Conservation (phyloP, 2,113 vertebrate species). For the Halcyon malimbica region DNA sequence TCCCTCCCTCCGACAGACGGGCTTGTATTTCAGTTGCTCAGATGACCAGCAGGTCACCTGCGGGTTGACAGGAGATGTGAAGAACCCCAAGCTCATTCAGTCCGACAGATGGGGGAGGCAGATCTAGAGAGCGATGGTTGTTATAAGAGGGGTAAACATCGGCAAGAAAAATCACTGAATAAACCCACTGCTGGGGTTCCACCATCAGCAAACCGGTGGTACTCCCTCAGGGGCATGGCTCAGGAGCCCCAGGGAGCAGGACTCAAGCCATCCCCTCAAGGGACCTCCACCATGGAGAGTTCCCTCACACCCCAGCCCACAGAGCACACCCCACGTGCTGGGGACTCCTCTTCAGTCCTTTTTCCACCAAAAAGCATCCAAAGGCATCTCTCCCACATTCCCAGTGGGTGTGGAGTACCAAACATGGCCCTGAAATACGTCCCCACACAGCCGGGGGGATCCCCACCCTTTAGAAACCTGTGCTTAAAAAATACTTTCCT, state of each 20-base stretch:
- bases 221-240: not conserved
- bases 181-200: not conserved
- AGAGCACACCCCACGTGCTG: not conserved
- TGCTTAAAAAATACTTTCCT: not conserved
- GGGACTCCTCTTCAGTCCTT: not conserved
- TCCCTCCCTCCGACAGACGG: not conserved
- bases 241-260: accelerated
- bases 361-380: not conserved
- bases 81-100: not conserved
- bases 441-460: not conserved
- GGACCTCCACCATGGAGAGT: not conserved
- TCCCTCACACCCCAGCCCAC: not conserved
- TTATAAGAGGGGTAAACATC: not conserved
- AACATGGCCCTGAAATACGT: not conserved
- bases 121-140: not conserved
- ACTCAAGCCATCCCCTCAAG: not conserved
- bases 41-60: not conserved
- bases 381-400: not conserved
- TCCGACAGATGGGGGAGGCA: not conserved
- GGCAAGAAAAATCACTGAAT: not conserved
- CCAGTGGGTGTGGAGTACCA: not conserved
- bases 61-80: not conserved
- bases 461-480: not conserved
- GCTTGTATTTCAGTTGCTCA: conserved; percentile 44
- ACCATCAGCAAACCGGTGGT: accelerated